phyloP scores from a whole-genome alignment of 2,113 vertebrate species.

The Apistogramma diplotaenia region DNA sequence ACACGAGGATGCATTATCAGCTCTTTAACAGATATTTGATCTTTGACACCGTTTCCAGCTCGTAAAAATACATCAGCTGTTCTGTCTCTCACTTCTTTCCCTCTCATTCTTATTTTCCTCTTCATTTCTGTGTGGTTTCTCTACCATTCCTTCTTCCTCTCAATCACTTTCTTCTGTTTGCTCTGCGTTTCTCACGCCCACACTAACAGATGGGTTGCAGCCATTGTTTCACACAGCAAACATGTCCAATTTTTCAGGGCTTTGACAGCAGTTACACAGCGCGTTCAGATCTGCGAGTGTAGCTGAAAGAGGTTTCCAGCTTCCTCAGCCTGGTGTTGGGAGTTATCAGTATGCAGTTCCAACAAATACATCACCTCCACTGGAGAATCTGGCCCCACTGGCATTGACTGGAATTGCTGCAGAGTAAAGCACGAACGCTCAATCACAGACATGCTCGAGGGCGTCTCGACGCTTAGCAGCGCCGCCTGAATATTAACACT shows the following conservation, averaged over 20 bases:
- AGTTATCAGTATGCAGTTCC: slow-evolving; percentile 6
- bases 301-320: neutral
- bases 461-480: neutral
- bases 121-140: neutral
- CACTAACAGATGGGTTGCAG: slow-evolving; percentile 39
- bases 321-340: neutral
- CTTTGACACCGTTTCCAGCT: neutral
- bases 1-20: neutral
- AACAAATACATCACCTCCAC: neutral
- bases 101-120: neutral
- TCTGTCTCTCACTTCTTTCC: neutral
- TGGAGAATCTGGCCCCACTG: neutral
- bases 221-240: slow-evolving; percentile 38
- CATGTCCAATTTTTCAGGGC: slow-evolving; percentile 7
- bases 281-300: neutral
- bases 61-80: slow-evolving; percentile 25
- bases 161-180: neutral
- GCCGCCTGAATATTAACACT: slow-evolving; percentile 56
- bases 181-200: slow-evolving; percentile 41
- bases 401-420: neutral
- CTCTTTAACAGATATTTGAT: slow-evolving; percentile 1
- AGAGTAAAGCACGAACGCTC: neutral
- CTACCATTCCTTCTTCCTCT: neutral
- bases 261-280: slow-evolving; percentile 11
- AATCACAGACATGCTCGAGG: neutral